Base-by-base conservation (phyloP, 2,888 invertebrate species). In the Aethes cnicana region DNA sequence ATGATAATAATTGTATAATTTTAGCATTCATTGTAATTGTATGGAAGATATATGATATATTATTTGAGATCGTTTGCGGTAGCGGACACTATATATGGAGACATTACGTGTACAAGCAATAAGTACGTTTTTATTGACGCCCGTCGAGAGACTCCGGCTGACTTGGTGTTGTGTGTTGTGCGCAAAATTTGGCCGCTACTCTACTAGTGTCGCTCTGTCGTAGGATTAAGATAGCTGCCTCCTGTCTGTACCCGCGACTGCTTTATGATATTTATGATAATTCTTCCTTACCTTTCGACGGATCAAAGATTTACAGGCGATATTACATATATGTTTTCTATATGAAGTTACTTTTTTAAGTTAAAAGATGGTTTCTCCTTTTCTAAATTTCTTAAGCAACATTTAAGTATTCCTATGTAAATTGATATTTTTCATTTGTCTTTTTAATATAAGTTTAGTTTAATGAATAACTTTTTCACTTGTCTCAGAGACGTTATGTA, bases 71-170 rank as follows among this genome's bases (percentile, higher is more conserved):
- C 74, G 73, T 87, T 89, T 87, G 88, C 86, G 77, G 72, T 76
- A 80, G 83, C 75, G 76, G 74, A 82, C 77, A 76, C 62, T 68
- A 68, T 63, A 66, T 59, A 64, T 57, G 41, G 65, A 72, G 78
- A 81, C 73, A 86, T 84, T 87, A 89, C 89, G 89, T 89, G 88
- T 88, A 89, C 79, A 88, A 89, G 89, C 89, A 89, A 89, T 89
- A 89, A 88, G 62, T 80, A 84, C 68, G 74, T 80, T 86, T 86
- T 79, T 84, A 84, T 85, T 81, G 70, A 76, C 63, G 85, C 84
- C 55, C 78, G 81, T 84, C 76, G 68, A 64, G 57, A 58, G 81
- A 80, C 74, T 74, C 54, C 77, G 85, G 82, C 83, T 77, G 77
- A 72, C 67, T 87, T 66, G 83, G 72, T 88, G 86, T 87, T 85